A percentile compares a stretch with the other conserved stretches of the same genome.
Evolutionary conservation across 2,888 invertebrate genomes (phyloP).

Genomic region (Lomographa bimaculata): DNA sequence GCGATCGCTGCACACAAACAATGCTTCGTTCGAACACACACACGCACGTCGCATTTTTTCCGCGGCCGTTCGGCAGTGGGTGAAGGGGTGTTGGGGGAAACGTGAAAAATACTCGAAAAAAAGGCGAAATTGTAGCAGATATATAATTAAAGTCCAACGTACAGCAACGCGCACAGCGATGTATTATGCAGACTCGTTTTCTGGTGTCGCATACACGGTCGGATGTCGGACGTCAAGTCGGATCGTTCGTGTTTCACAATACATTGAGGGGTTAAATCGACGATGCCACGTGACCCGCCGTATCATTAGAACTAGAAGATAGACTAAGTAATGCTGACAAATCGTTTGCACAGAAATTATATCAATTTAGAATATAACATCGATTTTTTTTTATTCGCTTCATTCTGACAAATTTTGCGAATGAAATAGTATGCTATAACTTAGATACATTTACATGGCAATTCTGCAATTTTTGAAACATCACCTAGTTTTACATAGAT

Average conservation of each 20-base stretch:
- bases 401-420: no score
- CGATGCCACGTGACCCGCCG: constrained; percentile 19
- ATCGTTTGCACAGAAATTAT: no score
- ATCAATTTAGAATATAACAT: no score
- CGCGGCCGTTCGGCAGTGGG: constrained; percentile 70
- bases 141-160: constrained; percentile 82
- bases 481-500: no score
- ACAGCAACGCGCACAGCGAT: constrained; percentile 74
- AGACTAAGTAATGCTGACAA: no score
- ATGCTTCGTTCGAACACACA: constrained; percentile 51
- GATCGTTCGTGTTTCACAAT: no score
- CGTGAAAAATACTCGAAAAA: constrained; percentile 85
- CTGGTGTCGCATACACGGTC: constrained; percentile 58
- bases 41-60: constrained; percentile 65
- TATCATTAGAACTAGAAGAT: constrained; percentile 9
- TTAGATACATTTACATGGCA: no score
- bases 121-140: constrained; percentile 84
- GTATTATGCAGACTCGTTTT: constrained; percentile 78
- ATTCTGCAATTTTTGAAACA: no score
- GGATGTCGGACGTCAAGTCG: constrained; percentile 17
- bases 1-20: constrained; percentile 32
- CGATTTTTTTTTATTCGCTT: no score
- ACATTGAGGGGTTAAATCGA: constrained; percentile 25
- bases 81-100: constrained; percentile 70
- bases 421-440: no score